Base-by-base conservation (phyloP, 2,113 vertebrate genomes). In the Triplophysa rosa region DNA sequence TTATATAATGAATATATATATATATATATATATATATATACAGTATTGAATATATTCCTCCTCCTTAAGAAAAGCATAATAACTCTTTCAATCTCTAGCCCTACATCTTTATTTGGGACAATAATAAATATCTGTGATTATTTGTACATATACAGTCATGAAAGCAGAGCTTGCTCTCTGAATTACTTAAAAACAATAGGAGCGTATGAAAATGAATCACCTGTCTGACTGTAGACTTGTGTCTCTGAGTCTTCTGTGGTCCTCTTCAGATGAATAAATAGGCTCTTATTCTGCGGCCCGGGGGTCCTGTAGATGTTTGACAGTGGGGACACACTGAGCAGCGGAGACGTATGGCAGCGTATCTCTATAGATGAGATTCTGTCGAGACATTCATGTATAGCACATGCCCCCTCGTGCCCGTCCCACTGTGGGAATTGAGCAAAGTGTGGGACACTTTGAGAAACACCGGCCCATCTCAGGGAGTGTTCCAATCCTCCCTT, bases 401-500 rank as follows among this genome's bases (percentile, higher is more conserved):
- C 69, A 72, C 61, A 64, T 45, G 64, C 37, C 54, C 64, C 40
- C 9, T 75, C 1, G 40, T 75, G 71, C 64, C 19, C 1, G 56
- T 76, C 79, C 64, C 63, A 37, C 58, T 79, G 58, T 82, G 61
- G 42, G 45, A 84, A 74, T 79, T 59, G 33, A 70, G 58, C 56
- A 74, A n/a, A 80, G 61, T 24, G 26, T 77, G 54, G 61, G 71
- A 64, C 76, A 80, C 74, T 49, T 64, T 71, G 64, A 93, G 91
- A 90, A 85, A 90, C 80, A 85, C 84, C 87, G 91, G 93, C 91
- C 80, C 95, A 94, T 92, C 80, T 90, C 80, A 83, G 61, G 90
- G 89, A 93, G 89, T 87, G 91, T 91, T 92, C 92, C 86, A 86
- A 73, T 87, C 47, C 87, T 85, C 89, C 86, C 24, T 83, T 80